Base-by-base conservation (phyloP, 2,113 vertebrate species). In the Mormoops blainvillei region DNA sequence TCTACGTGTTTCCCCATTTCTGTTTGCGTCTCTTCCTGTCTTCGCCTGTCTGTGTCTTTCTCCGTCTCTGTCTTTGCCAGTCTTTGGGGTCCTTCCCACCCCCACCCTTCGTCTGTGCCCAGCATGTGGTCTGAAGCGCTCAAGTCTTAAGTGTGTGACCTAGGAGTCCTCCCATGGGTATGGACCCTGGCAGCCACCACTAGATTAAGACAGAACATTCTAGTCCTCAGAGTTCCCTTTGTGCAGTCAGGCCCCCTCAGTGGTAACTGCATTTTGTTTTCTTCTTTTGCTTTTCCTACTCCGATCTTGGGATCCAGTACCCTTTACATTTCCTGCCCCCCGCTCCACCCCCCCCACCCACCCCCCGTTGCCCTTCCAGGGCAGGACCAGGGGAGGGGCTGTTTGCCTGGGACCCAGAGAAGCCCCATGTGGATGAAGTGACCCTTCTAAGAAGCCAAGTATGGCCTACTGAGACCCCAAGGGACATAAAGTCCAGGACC, bases 381-480 rank as follows among this genome's bases (percentile, higher is more conserved):
- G 8, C 36, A 41, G 38, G 56, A 8, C 48, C 38, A 41, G 48
- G 8, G 2, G 0, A 82, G 56, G 45, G 14, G 7, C 33, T 22
- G 3, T n/a, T 38, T 38, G 43, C 33, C 89, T 31, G n/a, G 76
- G 65, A 56, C 20, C 31, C 10, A 2, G 36, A 26, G 36, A 74
- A 19, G 15, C 31, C 38, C 45, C 36, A 18, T 31, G 2, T 10
- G 67, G 31, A 12, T 38, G 65, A 74, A 73, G 33, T 1, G 4
- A 13, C 63, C 52, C 36, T 86, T 80, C 71, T 0, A 3, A 54
- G 33, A 80, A 73, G 54, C 54, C 83, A 81, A 14, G 24, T 2
- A 5, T 31, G 76, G 28, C 16, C 36, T 2, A 1, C 43, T 2
- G 73, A 48, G 38, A 6, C 24, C 67, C n/a, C 26, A 26, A 0